Base-by-base conservation (phyloP, 1,140 invertebrate species). In the Trypoxylus dichotomus region DNA sequence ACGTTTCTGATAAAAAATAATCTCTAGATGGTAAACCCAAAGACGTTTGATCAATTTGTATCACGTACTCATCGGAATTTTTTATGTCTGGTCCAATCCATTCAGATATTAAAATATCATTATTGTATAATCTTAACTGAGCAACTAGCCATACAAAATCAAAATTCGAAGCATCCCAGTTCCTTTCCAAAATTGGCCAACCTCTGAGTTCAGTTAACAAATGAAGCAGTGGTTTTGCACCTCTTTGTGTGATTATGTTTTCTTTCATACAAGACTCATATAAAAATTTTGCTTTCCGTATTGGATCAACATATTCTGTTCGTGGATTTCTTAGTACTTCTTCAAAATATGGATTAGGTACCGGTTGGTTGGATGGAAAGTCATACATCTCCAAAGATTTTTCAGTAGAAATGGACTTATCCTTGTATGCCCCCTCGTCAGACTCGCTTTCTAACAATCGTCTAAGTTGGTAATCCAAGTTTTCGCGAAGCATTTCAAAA, bases 71-170 rank as follows among this genome's bases (percentile, higher is more conserved):
- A 80, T 95, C 91, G 1, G 95, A 95, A 87, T 97, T 95, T 83
- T 95, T 95, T 32, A 96, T 94, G 84, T 97, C 95, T 0, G 95
- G 93, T 13, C 93, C 94, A 68, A 97, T 93, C 93, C 93, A 95
- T 83, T 95, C 91, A 0, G 94, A 91, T 79, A 96, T 91, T 0
- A 96, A 86, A 71, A 94, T 92, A 80, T 96, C 94, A 79, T 96
- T 96, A 85, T 96, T 96, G 81, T 92, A 95, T 5, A 94, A 87
- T 68, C 94, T 88, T 10, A 97, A 83, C 74, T 92, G 91, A 5
- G 93, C 94, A 81, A 95, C 91, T 63, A 96, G 85, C 47, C 91
- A 89, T 3, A 96, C 87, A 89, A 95, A 93, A 84, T 96, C 91
- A 83, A 95, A 95, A 32, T 87, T 86, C 0, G 86, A 83, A 1